phyloP scores from a whole-genome alignment of 2,797 vertebrate genomes.

The Enteromius paludinosus region DNA sequence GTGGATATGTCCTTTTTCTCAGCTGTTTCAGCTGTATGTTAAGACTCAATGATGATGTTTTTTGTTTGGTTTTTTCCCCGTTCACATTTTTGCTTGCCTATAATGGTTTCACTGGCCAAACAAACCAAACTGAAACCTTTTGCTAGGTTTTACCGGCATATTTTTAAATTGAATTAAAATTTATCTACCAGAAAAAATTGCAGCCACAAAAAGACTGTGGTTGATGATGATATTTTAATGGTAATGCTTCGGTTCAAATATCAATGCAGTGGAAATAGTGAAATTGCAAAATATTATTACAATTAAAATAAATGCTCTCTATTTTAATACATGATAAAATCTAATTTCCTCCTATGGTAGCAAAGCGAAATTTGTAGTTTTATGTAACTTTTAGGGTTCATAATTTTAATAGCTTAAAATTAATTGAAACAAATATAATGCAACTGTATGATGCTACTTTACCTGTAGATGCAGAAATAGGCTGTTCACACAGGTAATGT shows the following conservation, averaged over 20 bases:
- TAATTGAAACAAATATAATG: not conserved
- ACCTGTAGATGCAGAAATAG: too few species aligned
- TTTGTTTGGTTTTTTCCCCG: not conserved
- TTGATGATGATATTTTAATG: not conserved
- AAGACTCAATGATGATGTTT: not conserved
- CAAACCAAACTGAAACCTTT: not conserved
- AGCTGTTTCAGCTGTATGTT: not conserved
- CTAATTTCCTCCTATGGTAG: not conserved
- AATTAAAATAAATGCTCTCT: too few species aligned
- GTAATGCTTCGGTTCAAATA: not conserved
- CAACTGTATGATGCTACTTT: not conserved
- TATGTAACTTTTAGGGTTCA: not conserved
- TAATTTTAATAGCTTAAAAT: not conserved
- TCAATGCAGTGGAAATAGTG: not conserved
- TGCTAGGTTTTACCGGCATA: not conserved
- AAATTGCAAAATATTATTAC: not conserved
- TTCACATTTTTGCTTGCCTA: not conserved
- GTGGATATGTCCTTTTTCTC: slow-evolving; percentile 24
- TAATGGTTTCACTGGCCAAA: not conserved
- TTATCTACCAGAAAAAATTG: not conserved
- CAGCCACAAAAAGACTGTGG: not conserved
- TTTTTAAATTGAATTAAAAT: not conserved
- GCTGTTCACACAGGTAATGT: too few species aligned
- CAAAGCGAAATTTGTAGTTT: not conserved
- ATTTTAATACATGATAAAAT: not conserved